phyloP scores from a whole-genome alignment of 37 sponge, comb jelly and placozoan genomes.

The Amphimedon queenslandica region DNA sequence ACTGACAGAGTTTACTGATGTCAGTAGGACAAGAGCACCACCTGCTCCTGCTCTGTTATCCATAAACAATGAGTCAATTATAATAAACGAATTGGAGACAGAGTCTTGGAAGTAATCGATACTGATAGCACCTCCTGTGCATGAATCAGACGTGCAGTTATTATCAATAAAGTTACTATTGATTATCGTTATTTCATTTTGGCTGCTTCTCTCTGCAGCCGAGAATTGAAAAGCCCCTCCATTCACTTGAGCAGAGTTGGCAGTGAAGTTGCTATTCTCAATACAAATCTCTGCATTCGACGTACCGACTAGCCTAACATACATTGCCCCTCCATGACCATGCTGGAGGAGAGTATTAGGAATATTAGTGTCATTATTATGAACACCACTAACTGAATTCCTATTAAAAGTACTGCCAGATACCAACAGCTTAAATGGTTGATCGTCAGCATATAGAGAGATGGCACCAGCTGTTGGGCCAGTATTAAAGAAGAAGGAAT shows the following conservation, averaged over 20 bases:
- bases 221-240: conserved; percentile 49
- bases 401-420: conserved; percentile 11
- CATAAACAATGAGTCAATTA: conserved; percentile 25
- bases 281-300: conserved; percentile 24
- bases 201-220: not conserved
- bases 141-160: conserved; percentile 16
- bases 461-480: conserved; percentile 43
- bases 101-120: conserved; percentile 39
- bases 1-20: conserved; percentile 13
- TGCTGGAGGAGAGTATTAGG: not conserved
- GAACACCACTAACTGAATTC: conserved; percentile 17
- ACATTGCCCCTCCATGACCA: conserved; percentile 63
- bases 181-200: conserved; percentile 19
- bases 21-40: conserved; percentile 45
- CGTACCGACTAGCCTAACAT: conserved; percentile 16
- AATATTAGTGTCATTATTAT: conserved; percentile 1
- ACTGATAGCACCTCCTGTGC: conserved; percentile 60
- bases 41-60: conserved; percentile 42
- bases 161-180: conserved; percentile 32
- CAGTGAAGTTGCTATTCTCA: conserved; percentile 10
- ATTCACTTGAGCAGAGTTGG: conserved; percentile 47
- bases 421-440: not conserved
- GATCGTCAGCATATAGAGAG: conserved; percentile 20
- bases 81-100: conserved; percentile 12
- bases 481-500: conserved; percentile 15